Conservation (phyloP, 2,113 vertebrate genomes). For the Budorcas taxicolor region DNA sequence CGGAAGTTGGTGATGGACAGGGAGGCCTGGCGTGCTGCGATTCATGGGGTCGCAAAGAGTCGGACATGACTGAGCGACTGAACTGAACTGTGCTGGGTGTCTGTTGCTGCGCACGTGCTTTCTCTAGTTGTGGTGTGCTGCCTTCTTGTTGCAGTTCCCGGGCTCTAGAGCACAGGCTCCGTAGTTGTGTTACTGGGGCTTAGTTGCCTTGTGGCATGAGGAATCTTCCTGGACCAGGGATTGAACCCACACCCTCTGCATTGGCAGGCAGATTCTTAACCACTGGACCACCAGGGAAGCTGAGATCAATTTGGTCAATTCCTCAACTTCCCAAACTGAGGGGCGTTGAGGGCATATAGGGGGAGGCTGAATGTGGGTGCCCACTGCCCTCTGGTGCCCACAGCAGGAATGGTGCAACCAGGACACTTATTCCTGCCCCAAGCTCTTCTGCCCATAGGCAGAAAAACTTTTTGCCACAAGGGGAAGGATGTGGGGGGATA, state of each 20-base stretch:
- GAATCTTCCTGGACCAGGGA: background rate
- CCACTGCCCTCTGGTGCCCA: background rate
- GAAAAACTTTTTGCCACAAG: background rate
- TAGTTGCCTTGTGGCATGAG: background rate
- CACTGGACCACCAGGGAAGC: background rate
- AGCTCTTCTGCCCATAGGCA: background rate
- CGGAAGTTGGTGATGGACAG: no score
- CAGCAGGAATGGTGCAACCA: background rate
- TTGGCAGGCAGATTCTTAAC: background rate
- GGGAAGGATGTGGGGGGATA: rapidly evolving
- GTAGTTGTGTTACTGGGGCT: background rate
- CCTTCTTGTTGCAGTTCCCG: background rate
- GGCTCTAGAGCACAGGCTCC: background rate
- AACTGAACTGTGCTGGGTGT: background rate
- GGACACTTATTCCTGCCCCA: background rate
- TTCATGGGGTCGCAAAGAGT: no score
- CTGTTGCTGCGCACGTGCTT: rapidly evolving
- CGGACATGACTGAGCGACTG: no score
- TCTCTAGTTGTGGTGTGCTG: background rate
- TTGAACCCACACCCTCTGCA: background rate
- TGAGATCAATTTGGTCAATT: background rate
- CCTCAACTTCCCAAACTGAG: background rate
- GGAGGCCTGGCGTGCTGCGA: no score
- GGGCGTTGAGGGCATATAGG: no score
- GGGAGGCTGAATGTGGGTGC: background rate